Evolutionary conservation across 2,797 vertebrate species (phyloP).

Genomic region (Staurois parvus): DNA sequence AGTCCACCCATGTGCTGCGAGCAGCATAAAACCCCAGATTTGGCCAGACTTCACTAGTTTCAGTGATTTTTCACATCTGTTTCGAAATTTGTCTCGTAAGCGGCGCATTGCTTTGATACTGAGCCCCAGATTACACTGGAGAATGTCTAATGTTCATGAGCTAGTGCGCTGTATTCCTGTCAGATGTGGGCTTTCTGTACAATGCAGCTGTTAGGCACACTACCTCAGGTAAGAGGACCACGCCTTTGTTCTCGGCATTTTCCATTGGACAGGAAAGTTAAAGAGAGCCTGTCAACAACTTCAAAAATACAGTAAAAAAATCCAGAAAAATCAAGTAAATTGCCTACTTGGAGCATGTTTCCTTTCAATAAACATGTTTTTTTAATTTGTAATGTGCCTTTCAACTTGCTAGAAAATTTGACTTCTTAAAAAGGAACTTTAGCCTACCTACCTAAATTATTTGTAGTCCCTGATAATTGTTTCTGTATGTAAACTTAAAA

Average conservation of each 20-base stretch:
- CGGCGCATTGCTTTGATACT: conserved; percentile 48
- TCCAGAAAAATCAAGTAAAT: too few species aligned
- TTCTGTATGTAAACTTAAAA: too few species aligned
- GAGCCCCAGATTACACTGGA: conserved; percentile 49
- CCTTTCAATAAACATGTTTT: too few species aligned
- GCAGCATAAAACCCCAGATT: conserved; percentile 35
- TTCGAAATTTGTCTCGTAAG: conserved; percentile 52
- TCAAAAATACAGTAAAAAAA: too few species aligned
- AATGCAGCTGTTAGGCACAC: conserved; percentile 38
- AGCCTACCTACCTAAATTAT: too few species aligned
- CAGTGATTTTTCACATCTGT: conserved; percentile 59
- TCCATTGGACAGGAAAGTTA: conserved; percentile 30
- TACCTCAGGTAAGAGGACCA: conserved; percentile 35
- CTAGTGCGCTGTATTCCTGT: background rate
- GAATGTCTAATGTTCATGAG: conserved; percentile 46
- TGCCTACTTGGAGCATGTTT: too few species aligned
- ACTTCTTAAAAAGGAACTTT: too few species aligned
- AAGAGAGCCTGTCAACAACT: background rate
- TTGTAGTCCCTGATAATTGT: too few species aligned
- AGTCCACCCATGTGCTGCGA: conserved; percentile 40
- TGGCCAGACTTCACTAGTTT: conserved; percentile 59
- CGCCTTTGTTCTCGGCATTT: conserved; percentile 15
- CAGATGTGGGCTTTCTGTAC: conserved; percentile 45
- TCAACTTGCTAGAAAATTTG: too few species aligned
- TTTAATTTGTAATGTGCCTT: too few species aligned